Evolutionary conservation across 2,113 vertebrate species (phyloP), one percentile per base, ranked within the genome.

Genomic region (Myiagra hebetior): DNA sequence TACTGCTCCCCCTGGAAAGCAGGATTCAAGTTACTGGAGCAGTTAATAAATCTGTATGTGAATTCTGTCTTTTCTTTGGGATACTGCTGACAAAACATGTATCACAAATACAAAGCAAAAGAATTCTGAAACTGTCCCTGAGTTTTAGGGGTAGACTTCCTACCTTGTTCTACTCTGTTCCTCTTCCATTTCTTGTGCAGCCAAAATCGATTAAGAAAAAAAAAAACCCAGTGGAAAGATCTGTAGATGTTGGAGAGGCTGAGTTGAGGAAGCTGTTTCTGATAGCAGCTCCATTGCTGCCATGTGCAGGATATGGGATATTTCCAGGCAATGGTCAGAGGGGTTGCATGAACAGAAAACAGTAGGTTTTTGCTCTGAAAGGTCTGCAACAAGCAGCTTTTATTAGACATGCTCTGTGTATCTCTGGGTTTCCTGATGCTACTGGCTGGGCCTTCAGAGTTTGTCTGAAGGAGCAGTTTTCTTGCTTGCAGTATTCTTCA

Each of bases 261-360:
- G 21, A 50, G 13, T 15, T 67, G 28, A 26, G 27, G n/a, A 79
- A 87, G 14, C 15, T 70, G 18, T 31, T 20, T n/a, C 19, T 76
- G 53, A 44, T 22, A 57, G 26, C 8, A 63, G 22, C 28, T 49
- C 57, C 4, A 3, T 27, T 42, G 27, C 21, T 76, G 19, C 9
- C 0, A 0, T 6, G 10, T 60, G 35, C 20, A 49, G 46, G n/a
- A 81, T 6, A 33, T 0, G 1, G 27, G 4, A 6, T 47, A 27
- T 80, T 84, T 78, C 27, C 35, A 65, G 65, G 52, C 41, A 64
- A 7, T 11, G 46, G 21, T 20, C 23, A 1, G 17, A 76, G 31
- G 20, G 7, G 2, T 49, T 69, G 28, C 26, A 57, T 19, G 11
- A 42, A 20, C 37, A 88, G 26, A n/a, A 70, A 68, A 47, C 6